phyloP scores from a whole-genome alignment of 2,113 vertebrate species.

The Melanerpes aurifrons region DNA sequence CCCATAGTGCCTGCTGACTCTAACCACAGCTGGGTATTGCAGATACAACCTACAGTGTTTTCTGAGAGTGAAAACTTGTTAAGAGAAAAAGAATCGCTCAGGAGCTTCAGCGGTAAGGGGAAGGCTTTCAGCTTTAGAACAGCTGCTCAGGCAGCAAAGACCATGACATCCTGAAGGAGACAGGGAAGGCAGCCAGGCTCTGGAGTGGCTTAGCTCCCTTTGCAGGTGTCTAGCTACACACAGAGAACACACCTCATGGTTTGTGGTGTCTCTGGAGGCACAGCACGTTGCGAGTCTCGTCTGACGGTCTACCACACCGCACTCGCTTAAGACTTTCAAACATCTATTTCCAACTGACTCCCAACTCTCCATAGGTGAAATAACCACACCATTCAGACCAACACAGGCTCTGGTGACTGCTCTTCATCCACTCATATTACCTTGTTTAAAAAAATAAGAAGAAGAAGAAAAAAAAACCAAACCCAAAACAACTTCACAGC shows the following conservation, averaged over 20 bases:
- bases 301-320: not conserved
- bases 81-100: not conserved
- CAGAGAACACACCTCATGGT: not conserved
- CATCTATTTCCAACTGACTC: not conserved
- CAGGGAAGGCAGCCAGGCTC: not conserved
- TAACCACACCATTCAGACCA: constrained; percentile 42
- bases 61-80: not conserved
- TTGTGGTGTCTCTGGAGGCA: not conserved
- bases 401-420: not conserved
- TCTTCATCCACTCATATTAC: not conserved
- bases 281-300: fast-evolving
- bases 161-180: not conserved
- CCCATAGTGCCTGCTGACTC: not conserved
- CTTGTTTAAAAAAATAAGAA: constrained; percentile 8
- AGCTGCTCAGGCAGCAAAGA: not conserved
- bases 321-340: not conserved
- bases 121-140: not conserved
- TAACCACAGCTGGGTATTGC: too few relatives aligned
- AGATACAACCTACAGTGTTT: not conserved
- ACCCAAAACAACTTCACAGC: constrained; percentile 34
- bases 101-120: not conserved
- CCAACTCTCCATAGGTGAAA: constrained; percentile 40
- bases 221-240: fast-evolving
- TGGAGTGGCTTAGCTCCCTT: not conserved
- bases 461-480: too few relatives aligned